A percentile compares a stretch with the other conserved stretches of the same genome.
These are phyloP conservation scores for Xyliphius kryptos DNA, from an alignment of 2,113 vertebrate species.

Conservation along the genomic window DNA sequence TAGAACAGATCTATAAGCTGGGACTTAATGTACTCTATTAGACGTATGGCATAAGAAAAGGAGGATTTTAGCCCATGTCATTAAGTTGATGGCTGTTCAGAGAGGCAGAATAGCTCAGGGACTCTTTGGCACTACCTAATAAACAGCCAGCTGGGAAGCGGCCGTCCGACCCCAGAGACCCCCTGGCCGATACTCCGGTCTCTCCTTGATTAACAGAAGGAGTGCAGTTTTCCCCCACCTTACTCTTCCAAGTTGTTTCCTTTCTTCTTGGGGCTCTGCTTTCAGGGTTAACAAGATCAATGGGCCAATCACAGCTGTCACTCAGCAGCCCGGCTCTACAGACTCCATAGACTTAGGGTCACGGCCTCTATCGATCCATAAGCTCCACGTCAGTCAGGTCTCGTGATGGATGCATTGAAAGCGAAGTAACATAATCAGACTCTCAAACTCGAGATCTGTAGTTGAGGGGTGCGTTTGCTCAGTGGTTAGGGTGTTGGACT, in stretches of 20 bases:
- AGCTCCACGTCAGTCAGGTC: slow-evolving; percentile 40
- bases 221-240: slow-evolving; percentile 10
- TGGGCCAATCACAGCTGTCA: slow-evolving; percentile 45
- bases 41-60: too few relatives aligned
- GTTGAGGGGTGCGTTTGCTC: too few relatives aligned
- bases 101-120: slow-evolving; percentile 19
- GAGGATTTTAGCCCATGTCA: slow-evolving; percentile 28
- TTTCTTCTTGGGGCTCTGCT: slow-evolving; percentile 3
- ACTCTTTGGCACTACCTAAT: slow-evolving; percentile 34
- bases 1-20: too few relatives aligned
- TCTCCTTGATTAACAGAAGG: slow-evolving; percentile 42
- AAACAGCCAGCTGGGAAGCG: slow-evolving; percentile 36
- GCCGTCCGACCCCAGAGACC: slow-evolving; percentile 34
- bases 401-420: slow-evolving; percentile 34
- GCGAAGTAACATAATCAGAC: too few relatives aligned
- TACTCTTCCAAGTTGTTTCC: slow-evolving; percentile 13
- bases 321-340: slow-evolving; percentile 24
- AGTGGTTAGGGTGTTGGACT: too few relatives aligned
- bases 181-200: slow-evolving; percentile 21
- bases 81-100: slow-evolving; percentile 42
- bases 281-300: slow-evolving; percentile 37
- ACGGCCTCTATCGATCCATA: slow-evolving; percentile 43
- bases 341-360: slow-evolving; percentile 38
- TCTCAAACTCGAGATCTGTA: too few relatives aligned
- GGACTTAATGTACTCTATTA: too few relatives aligned